These are phyloP conservation scores for Hyposoter dolosus DNA, from an alignment of 2,888 invertebrate species.

Conservation along the genomic window DNA sequence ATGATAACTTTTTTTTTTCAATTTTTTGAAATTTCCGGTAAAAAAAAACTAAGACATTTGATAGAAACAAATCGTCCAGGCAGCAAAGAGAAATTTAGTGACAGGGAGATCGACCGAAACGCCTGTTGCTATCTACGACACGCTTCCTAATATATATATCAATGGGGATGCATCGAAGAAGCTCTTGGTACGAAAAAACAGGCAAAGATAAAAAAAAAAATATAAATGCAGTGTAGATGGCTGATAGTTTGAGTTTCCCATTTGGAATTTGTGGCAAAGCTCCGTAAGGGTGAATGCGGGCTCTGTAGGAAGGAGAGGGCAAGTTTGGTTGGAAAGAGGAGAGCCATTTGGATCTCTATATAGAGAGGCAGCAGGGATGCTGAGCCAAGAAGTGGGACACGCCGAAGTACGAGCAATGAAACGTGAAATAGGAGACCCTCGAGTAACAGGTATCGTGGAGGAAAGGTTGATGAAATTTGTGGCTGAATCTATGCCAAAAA, in stretches of 20 bases:
- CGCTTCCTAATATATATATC: background rate
- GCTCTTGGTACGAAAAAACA: conserved; percentile 6
- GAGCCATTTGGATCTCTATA: conserved; percentile 19
- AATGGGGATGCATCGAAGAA: background rate
- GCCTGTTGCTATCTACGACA: conserved; percentile 70
- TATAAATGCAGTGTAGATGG: conserved; percentile 35
- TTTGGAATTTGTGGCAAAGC: conserved; percentile 54
- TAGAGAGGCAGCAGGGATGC: conserved; percentile 2
- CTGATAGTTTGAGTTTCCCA: conserved; percentile 66
- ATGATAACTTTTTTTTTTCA: too few relatives aligned
- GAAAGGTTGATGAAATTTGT: background rate
- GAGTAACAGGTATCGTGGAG: conserved; percentile 7
- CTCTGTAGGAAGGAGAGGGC: background rate
- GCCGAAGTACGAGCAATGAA: conserved; percentile 37
- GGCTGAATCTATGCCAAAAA: background rate
- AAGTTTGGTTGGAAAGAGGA: conserved; percentile 14
- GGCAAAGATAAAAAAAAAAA: background rate
- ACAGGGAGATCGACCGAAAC: conserved; percentile 28
- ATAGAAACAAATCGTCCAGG: background rate
- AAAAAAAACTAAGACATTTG: background rate
- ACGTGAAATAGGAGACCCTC: conserved; percentile 16
- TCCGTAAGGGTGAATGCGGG: background rate
- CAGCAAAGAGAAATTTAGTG: background rate
- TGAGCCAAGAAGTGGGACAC: conserved; percentile 40
- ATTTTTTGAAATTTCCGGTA: too few relatives aligned